Base-by-base conservation (phyloP, 2,113 vertebrate species). In the Psilopsiagon aurifrons region DNA sequence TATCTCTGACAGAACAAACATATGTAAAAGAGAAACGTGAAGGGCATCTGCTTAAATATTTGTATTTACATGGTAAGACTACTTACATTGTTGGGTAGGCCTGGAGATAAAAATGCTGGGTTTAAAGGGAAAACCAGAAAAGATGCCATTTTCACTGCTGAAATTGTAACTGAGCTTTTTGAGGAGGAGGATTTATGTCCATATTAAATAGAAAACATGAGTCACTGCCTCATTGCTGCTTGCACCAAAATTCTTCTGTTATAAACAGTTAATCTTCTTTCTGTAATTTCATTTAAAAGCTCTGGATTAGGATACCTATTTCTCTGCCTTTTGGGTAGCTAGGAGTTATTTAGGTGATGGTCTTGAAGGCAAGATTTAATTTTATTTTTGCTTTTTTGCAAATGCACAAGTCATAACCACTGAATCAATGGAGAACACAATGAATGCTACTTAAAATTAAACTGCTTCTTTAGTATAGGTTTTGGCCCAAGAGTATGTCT, bases 181-280 rank as follows among this genome's bases (percentile, higher is more conserved):
- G 95, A 96, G 90, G 87, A 85, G 94, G 95, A 94, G 82, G 92
- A 91, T 97, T 97, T 93, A 92, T 87, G 95, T 94, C 90, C 86
- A 85, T 97, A 90, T 95, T 96, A 95, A 96, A 95, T 89, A 97
- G 94, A 87, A 92, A 94, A 85, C 69, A 95, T 97, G 92, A 96
- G 74, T 97, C 97, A 97, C 59, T 92, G 82, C 74, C 68, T 95
- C 69, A 67, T 74, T 91, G 62, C 93, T 92, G 77, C 83, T 96
- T 20, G 31, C 69, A 96, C 52, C 82, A 89, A 86, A 90, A 79
- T 88, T 91, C 47, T 85, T 86, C 55, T 94, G 44, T 86, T 92
- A 64, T 47, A 94, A 96, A 90, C 89, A 94, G 64, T 91, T 96
- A 90, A 95, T 92, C 82, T 92, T 49, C 57, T 94, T 94, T 67